Evolutionary conservation across 64 coral and sea anemone genomes (phyloP).

Genomic region (Trachythela sp.): DNA sequence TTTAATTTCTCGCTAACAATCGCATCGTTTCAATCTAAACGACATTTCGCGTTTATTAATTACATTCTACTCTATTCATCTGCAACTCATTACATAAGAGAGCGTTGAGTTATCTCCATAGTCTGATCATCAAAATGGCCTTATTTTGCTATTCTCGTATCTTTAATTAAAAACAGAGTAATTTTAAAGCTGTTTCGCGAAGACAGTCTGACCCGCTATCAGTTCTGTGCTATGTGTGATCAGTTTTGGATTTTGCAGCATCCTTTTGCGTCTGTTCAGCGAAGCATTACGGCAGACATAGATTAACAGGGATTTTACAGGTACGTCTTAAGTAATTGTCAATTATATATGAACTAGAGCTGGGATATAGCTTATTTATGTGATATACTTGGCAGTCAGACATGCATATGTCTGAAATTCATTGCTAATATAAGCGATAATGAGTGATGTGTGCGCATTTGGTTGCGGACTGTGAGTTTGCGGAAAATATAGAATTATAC

Average conservation of each 20-base stretch:
- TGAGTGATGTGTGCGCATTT: no score
- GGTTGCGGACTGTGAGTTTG: no score
- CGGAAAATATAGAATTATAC: no score
- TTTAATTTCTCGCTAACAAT: no score
- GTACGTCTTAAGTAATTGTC: no score
- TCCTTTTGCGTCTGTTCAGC: background rate
- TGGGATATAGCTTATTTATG: no score
- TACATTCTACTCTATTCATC: background rate
- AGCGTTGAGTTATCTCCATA: background rate
- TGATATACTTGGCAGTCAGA: no score
- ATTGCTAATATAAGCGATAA: no score
- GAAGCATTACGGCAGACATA: background rate
- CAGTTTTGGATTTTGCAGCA: background rate
- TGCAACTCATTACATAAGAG: background rate
- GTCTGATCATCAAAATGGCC: background rate
- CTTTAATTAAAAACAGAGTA: background rate
- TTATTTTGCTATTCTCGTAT: background rate
- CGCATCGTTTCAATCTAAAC: background rate
- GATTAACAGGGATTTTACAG: no score
- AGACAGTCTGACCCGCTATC: background rate
- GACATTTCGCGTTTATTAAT: background rate
- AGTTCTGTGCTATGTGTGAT: background rate
- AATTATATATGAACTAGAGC: no score
- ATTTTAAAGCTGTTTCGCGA: background rate
- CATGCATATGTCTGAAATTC: no score